Conservation (phyloP, 2,113 vertebrate genomes). For the Triplophysa siluroides region DNA sequence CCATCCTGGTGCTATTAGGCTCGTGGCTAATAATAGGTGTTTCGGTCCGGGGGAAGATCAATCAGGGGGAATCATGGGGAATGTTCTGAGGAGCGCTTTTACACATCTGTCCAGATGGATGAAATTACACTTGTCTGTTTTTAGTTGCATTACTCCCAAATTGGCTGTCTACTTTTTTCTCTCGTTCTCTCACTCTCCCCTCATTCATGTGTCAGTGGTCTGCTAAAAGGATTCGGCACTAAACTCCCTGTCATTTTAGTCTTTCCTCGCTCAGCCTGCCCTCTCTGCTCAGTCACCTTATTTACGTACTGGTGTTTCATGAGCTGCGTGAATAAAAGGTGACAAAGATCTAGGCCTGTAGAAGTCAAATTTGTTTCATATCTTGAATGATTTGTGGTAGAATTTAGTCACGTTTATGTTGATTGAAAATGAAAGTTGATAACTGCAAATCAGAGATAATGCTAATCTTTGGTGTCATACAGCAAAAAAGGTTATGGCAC, state of each 20-base stretch:
- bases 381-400: background rate
- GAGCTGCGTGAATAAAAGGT: too few species aligned
- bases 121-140: constrained; percentile 86
- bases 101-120: constrained; percentile 84
- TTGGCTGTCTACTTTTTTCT: constrained; percentile 77
- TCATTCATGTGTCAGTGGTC: constrained; percentile 79
- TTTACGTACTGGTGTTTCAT: constrained; percentile 62
- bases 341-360: too few species aligned
- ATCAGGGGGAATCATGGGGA: constrained; percentile 81
- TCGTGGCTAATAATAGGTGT: constrained; percentile 86
- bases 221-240: constrained; percentile 78
- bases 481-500: background rate
- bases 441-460: background rate
- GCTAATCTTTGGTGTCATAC: background rate
- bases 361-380: background rate
- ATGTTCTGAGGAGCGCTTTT: constrained; percentile 80
- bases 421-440: background rate
- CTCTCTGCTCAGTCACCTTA: constrained; percentile 60
- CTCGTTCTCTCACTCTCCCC: constrained; percentile 42
- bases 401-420: background rate
- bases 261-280: constrained; percentile 64
- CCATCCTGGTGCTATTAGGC: constrained; percentile 87
- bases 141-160: constrained; percentile 84
- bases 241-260: constrained; percentile 77
- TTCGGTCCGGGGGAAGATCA: constrained; percentile 82